Conservation (phyloP, 2,888 invertebrate genomes). For the Cataglyphis cursor region DNA sequence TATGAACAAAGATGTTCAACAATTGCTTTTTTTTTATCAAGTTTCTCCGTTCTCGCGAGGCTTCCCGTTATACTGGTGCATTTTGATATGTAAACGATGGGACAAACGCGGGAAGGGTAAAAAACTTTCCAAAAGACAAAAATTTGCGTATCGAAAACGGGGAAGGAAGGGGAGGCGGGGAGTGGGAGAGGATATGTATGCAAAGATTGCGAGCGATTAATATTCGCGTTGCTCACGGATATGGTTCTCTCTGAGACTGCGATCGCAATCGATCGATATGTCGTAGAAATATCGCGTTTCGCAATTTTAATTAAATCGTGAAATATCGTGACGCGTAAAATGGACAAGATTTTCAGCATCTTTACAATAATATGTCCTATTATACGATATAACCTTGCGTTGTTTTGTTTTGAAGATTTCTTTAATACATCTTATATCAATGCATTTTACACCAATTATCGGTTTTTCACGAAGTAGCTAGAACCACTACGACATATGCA, state of each 20-base stretch:
- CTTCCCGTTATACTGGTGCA: constrained; percentile 59
- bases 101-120: constrained; percentile 56
- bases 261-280: constrained; percentile 44
- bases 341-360: neutral
- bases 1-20: constrained; percentile 36
- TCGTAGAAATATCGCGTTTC: constrained; percentile 23
- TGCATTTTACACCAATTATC: neutral
- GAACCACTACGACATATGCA: neutral
- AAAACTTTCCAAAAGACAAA: constrained; percentile 69
- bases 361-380: neutral
- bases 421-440: neutral
- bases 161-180: neutral
- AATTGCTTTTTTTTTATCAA: constrained; percentile 25
- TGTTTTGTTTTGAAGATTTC: constrained; percentile 16
- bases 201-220: constrained; percentile 66
- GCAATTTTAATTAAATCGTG: constrained; percentile 24
- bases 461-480: constrained; percentile 16
- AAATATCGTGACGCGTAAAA: constrained; percentile 1
- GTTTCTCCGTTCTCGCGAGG: constrained; percentile 27
- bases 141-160: constrained; percentile 61
- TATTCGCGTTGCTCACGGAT: constrained; percentile 47
- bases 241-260: constrained; percentile 33
- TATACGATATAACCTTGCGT: constrained; percentile 13
- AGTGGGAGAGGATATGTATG: constrained; percentile 58
- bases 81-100: constrained; percentile 75